These are phyloP conservation scores for Cydia strobilella DNA, from an alignment of 1,140 invertebrate genomes.

Conservation along the genomic window DNA sequence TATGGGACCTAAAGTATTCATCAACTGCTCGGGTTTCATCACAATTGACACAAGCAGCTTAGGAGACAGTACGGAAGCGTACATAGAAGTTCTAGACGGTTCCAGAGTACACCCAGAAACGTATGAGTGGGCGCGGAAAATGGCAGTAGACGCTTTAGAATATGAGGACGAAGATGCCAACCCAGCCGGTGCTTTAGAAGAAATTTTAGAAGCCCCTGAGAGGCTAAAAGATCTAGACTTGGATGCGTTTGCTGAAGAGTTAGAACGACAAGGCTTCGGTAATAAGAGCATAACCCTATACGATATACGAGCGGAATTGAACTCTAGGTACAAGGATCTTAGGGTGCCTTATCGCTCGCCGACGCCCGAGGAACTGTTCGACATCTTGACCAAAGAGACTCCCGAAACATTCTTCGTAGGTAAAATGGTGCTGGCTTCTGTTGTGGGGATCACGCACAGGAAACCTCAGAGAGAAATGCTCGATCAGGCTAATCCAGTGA, in stretches of 20 bases:
- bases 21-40: constrained; percentile 99
- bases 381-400: constrained; percentile 97
- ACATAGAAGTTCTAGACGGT: constrained; percentile 98
- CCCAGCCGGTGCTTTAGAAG: constrained; percentile 97
- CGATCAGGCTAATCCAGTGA: constrained; percentile 96
- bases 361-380: constrained; percentile 93
- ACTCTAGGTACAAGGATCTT: constrained; percentile 97
- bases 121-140: constrained; percentile 99
- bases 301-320: constrained; percentile 97
- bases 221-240: constrained; percentile 97
- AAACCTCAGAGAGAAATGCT: constrained; percentile 96
- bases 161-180: constrained; percentile 98
- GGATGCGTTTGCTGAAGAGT: constrained; percentile 98
- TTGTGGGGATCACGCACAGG: constrained; percentile 89
- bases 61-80: constrained; percentile 95
- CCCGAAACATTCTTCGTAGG: constrained; percentile 97
- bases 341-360: constrained; percentile 89
- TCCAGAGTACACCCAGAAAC: constrained; percentile 99
- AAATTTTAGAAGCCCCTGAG: constrained; percentile 97
- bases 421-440: constrained; percentile 89
- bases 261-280: constrained; percentile 97
- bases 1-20: constrained; percentile 99
- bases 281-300: constrained; percentile 99
- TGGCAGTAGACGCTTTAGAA: constrained; percentile 99
- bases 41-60: constrained; percentile 98